Evolutionary conservation across 2,888 invertebrate species (phyloP).

Genomic region (Lycophotia porphyrea): DNA sequence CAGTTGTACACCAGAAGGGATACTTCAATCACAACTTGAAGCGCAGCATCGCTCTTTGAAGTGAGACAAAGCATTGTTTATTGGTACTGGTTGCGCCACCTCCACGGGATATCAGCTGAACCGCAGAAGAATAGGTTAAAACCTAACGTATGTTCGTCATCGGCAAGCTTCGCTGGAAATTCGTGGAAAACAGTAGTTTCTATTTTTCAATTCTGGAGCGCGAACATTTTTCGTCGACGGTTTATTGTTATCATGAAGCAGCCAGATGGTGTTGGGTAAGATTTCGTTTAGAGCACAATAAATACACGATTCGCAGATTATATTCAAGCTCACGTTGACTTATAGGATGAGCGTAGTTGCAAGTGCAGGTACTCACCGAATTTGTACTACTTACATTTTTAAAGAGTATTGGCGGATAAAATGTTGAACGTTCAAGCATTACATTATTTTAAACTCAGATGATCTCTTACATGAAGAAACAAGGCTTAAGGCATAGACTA

Average conservation of each 20-base stretch:
- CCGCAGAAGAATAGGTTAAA: conserved; percentile 75
- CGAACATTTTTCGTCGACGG: conserved; percentile 56
- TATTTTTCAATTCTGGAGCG: conserved; percentile 62
- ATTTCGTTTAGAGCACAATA: conserved; percentile 47
- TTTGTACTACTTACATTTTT: too few relatives aligned
- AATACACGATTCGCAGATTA: conserved; percentile 21
- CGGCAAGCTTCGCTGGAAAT: conserved; percentile 57
- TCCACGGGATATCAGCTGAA: conserved; percentile 73
- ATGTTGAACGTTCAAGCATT: too few relatives aligned
- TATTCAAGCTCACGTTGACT: conserved; percentile 15
- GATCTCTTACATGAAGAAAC: neutral
- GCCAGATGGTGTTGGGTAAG: conserved; percentile 52
- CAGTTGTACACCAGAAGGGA: conserved; percentile 75
- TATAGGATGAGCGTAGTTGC: neutral
- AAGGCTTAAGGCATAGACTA: neutral
- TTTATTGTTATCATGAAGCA: conserved; percentile 58
- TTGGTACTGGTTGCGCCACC: conserved; percentile 79
- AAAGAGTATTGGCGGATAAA: too few relatives aligned
- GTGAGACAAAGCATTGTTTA: conserved; percentile 82
- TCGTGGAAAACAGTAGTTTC: conserved; percentile 49
- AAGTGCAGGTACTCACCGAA: neutral
- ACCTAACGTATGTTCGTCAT: conserved; percentile 70
- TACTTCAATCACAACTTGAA: conserved; percentile 80
- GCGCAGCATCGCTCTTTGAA: conserved; percentile 80
- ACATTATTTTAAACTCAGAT: neutral